Evolutionary conservation across 2,888 invertebrate genomes (phyloP).

Genomic region (Cantharis rufa): DNA sequence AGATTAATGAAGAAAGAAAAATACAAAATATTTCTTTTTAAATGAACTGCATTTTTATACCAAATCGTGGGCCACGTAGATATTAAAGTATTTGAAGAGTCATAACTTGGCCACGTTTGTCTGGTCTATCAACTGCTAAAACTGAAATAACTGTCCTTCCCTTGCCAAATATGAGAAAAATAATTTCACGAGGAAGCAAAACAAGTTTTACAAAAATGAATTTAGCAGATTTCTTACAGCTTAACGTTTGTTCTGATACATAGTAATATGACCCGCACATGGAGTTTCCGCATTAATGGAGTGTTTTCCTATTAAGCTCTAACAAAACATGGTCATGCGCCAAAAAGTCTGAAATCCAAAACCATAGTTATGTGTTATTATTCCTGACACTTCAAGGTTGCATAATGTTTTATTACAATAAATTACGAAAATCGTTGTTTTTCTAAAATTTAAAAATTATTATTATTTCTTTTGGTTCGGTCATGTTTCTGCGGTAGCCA

Average conservation of each 20-base stretch:
- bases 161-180: too few relatives aligned
- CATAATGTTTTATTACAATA: not conserved
- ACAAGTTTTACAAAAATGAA: too few relatives aligned
- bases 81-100: too few relatives aligned
- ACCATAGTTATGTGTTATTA: constrained; percentile 13
- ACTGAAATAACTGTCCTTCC: too few relatives aligned
- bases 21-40: too few relatives aligned
- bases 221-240: too few relatives aligned
- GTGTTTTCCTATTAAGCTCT: not conserved
- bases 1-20: too few relatives aligned
- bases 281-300: constrained; percentile 22
- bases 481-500: not conserved
- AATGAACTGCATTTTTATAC: too few relatives aligned
- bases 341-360: constrained; percentile 23
- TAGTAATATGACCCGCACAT: constrained; percentile 7
- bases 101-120: too few relatives aligned
- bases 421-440: not conserved
- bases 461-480: not conserved
- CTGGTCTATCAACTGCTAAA: too few relatives aligned
- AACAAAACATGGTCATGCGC: constrained; percentile 18
- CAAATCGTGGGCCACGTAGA: too few relatives aligned
- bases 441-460: not conserved
- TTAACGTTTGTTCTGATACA: not conserved
- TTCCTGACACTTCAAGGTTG: constrained; percentile 12
- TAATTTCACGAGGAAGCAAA: too few relatives aligned